Evolutionary conservation across 2,113 vertebrate species (phyloP).

Genomic region (Pollimyrus isidori): DNA sequence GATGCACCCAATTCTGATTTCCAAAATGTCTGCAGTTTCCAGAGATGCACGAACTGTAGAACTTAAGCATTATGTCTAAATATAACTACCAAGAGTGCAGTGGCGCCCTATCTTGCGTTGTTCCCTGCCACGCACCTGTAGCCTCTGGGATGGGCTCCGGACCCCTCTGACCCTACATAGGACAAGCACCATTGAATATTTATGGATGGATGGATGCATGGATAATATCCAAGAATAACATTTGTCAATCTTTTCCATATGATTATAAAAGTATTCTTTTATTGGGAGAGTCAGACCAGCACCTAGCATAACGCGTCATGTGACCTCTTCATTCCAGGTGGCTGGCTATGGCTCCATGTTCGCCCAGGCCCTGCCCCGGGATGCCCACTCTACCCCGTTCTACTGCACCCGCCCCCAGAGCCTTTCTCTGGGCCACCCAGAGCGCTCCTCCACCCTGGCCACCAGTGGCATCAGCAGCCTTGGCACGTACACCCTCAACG

Average conservation of each 20-base stretch:
- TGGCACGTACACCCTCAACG: slow-evolving; percentile 73
- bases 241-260: neutral
- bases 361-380: slow-evolving; percentile 84
- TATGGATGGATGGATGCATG: neutral
- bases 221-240: neutral
- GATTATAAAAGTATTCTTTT: neutral
- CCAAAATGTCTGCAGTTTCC: neutral
- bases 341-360: slow-evolving; percentile 78
- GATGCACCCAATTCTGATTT: neutral
- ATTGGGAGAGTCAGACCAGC: neutral
- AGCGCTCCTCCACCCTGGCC: slow-evolving; percentile 74
- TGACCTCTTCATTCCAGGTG: slow-evolving; percentile 55
- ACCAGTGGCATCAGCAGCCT: slow-evolving; percentile 91
- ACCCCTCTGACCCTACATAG: neutral
- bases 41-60: neutral
- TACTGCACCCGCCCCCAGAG: slow-evolving; percentile 89
- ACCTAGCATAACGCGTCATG: neutral
- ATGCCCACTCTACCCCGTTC: slow-evolving; percentile 91
- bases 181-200: neutral
- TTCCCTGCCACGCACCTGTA: neutral
- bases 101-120: neutral
- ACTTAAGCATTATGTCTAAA: neutral
- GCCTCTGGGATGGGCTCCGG: neutral
- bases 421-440: slow-evolving; percentile 79
- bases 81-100: neutral